Percentiles rank a stretch among this genome's conserved stretches.
These are phyloP conservation scores for Zapornia atra DNA, from an alignment of 2,113 vertebrate genomes.

Conservation along the genomic window DNA sequence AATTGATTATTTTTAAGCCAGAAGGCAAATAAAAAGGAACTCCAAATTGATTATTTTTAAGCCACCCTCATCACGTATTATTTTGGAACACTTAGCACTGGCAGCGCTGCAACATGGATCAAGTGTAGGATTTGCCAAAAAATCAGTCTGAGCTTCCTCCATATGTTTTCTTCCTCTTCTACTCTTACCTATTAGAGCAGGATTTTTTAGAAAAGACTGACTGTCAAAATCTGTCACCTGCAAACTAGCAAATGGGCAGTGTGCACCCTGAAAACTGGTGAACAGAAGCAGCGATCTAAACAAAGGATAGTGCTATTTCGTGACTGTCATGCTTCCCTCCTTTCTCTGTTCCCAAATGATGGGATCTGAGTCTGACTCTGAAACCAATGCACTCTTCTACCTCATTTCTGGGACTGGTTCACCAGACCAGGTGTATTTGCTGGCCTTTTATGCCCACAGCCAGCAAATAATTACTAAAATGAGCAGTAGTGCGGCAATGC, in stretches of 20 bases:
- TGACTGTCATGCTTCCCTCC: background rate
- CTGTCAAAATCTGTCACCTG: background rate
- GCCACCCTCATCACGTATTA: slow-evolving; percentile 25
- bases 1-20: slow-evolving; percentile 53
- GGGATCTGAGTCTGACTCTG: background rate
- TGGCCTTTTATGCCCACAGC: background rate
- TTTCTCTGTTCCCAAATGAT: background rate
- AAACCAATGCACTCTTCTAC: background rate
- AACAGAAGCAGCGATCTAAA: background rate
- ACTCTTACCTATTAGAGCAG: background rate
- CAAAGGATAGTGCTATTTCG: background rate
- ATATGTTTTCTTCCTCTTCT: background rate
- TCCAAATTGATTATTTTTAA: slow-evolving; percentile 54
- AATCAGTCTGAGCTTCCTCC: background rate
- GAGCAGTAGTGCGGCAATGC: background rate
- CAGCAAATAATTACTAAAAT: background rate
- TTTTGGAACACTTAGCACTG: slow-evolving; percentile 1
- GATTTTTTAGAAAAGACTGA: background rate
- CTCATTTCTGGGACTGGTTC: background rate
- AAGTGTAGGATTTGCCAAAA: background rate
- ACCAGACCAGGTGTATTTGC: background rate
- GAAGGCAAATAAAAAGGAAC: slow-evolving; percentile 55
- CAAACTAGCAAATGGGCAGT: background rate
- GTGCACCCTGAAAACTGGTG: background rate
- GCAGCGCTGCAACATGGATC: background rate